Evolutionary conservation across 1,140 invertebrate genomes (phyloP).

Genomic region (Trypoxylus dichotomus): DNA sequence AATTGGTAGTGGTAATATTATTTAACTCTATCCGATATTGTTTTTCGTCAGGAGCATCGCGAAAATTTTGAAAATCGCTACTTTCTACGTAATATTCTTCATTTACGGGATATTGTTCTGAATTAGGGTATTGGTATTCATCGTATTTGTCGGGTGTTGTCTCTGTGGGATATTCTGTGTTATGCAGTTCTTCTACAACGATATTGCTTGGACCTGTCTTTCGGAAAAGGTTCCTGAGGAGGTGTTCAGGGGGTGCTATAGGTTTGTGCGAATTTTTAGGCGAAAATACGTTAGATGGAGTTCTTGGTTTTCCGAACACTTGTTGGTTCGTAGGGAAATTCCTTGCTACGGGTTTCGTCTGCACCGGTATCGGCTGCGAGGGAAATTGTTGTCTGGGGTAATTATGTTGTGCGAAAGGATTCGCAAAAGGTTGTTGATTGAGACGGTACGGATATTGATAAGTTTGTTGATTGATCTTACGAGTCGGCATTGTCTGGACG

Average conservation of each 20-base stretch:
- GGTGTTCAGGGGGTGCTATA: conserved; percentile 1
- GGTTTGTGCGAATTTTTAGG: conserved; percentile 18
- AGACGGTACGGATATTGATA: no score
- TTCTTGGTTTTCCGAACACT: background rate
- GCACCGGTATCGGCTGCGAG: no score
- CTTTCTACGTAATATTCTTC: background rate
- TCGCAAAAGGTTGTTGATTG: no score
- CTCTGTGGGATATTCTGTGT: conserved; percentile 18
- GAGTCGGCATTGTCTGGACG: no score
- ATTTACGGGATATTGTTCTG: background rate
- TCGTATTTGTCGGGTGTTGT: background rate
- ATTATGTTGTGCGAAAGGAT: no score
- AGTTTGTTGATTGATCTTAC: no score
- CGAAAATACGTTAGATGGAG: background rate
- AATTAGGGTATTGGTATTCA: background rate
- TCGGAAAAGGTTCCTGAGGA: background rate
- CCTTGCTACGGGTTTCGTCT: no score
- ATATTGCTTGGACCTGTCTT: conserved; percentile 11
- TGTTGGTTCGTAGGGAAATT: background rate
- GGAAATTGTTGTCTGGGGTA: no score
- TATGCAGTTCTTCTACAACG: conserved; percentile 21
- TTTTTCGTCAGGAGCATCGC: background rate
- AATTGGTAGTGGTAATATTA: conserved; percentile 30
- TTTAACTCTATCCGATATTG: conserved; percentile 12
- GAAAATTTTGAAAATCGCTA: background rate